Evolutionary conservation across 2,797 vertebrate genomes (phyloP).

Genomic region (Leucoraja ocellata): DNA sequence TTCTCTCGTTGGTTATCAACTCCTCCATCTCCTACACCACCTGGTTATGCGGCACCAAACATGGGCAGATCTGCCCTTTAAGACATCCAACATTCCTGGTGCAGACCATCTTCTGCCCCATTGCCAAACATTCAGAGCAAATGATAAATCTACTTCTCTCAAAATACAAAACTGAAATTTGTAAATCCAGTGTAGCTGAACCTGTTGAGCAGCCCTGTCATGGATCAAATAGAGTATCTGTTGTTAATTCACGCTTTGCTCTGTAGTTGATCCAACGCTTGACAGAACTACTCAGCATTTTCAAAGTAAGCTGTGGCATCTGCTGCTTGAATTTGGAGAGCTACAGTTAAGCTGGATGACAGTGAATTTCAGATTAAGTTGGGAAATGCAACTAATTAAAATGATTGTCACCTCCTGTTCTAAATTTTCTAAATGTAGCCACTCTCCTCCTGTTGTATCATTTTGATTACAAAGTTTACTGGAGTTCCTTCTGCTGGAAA

Average conservation of each 20-base stretch:
- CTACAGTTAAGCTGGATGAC: background rate
- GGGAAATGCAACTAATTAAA: background rate
- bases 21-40: background rate
- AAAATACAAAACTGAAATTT: background rate
- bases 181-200: background rate
- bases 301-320: background rate
- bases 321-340: background rate
- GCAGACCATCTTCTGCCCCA: background rate
- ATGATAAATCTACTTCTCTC: background rate
- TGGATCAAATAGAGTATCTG: background rate
- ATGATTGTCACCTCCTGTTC: background rate
- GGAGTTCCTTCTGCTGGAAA: background rate
- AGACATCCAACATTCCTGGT: background rate
- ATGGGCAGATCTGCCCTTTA: too few species aligned
- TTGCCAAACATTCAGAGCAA: background rate
- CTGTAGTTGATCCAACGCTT: background rate
- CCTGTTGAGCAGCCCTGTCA: background rate
- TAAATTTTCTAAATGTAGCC: background rate
- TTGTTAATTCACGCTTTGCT: background rate
- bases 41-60: background rate
- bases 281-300: background rate
- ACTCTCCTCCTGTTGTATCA: background rate
- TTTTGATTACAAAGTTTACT: background rate
- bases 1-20: background rate
- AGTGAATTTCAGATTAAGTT: background rate